phyloP scores from a whole-genome alignment of 1,140 invertebrate genomes.

The Xylocopa sonorina region DNA sequence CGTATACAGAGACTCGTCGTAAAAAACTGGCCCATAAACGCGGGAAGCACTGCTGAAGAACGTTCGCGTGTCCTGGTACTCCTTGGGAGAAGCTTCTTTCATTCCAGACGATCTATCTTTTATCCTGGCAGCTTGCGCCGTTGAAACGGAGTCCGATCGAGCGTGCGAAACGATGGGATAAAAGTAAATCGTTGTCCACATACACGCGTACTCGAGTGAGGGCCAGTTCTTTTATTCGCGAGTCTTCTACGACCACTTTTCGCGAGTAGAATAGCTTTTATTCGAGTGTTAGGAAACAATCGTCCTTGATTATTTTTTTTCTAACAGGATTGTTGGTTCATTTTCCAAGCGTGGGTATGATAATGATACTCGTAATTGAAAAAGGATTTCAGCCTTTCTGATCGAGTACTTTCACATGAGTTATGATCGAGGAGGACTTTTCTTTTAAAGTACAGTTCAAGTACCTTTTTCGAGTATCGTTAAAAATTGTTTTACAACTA shows the following conservation, averaged over 20 bases:
- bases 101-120: conserved; percentile 56
- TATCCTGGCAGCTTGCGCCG: conserved; percentile 57
- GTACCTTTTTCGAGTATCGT: neutral
- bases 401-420: no score
- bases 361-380: neutral
- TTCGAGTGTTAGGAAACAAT: no score
- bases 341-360: neutral
- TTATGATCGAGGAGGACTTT: neutral
- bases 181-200: conserved; percentile 52
- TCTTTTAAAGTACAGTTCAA: neutral
- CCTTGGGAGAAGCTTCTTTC: conserved; percentile 50
- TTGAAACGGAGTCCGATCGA: conserved; percentile 44
- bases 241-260: neutral
- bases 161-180: conserved; percentile 45
- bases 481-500: conserved; percentile 7
- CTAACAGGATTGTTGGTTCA: neutral
- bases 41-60: conserved; percentile 52
- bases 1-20: conserved; percentile 53
- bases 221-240: neutral
- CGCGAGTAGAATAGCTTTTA: neutral
- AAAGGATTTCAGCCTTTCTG: neutral
- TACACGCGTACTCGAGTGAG: neutral
- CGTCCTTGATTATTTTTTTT: neutral
- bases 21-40: conserved; percentile 62
- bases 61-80: conserved; percentile 53